Evolutionary conservation across 2,888 invertebrate species (phyloP).

Genomic region (Polietes domitor): DNA sequence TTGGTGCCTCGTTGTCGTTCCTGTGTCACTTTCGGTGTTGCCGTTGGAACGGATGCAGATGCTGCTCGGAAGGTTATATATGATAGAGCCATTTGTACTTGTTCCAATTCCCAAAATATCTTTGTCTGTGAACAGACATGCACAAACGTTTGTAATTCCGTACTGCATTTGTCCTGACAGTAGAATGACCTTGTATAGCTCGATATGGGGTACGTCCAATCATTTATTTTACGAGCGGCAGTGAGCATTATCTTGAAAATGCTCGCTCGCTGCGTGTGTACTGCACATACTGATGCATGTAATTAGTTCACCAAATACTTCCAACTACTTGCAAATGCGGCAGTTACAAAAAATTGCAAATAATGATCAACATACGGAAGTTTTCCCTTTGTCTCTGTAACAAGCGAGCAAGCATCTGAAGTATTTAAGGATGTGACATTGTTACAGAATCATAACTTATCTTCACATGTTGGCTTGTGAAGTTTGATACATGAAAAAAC

Average conservation of each 20-base stretch:
- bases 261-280: background rate
- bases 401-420: constrained; percentile 11
- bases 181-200: too few relatives aligned
- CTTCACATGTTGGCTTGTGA: too few relatives aligned
- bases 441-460: too few relatives aligned
- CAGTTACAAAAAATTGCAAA: background rate
- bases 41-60: constrained; percentile 16
- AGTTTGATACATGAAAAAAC: too few relatives aligned
- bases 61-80: constrained; percentile 36
- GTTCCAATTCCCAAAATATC: constrained; percentile 40
- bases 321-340: background rate
- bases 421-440: background rate
- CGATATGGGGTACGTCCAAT: background rate
- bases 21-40: background rate
- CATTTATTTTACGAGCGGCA: constrained; percentile 14
- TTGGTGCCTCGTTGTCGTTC: constrained; percentile 6
- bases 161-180: background rate
- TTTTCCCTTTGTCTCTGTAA: background rate
- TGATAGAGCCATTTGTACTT: constrained; percentile 32
- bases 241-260: background rate
- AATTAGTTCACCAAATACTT: constrained; percentile 34
- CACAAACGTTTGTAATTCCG: constrained; percentile 33
- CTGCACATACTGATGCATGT: constrained; percentile 44
- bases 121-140: constrained; percentile 21
- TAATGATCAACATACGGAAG: constrained; percentile 29